Evolutionary conservation across 2,113 vertebrate species (phyloP).

Genomic region (Rostratula benghalensis): DNA sequence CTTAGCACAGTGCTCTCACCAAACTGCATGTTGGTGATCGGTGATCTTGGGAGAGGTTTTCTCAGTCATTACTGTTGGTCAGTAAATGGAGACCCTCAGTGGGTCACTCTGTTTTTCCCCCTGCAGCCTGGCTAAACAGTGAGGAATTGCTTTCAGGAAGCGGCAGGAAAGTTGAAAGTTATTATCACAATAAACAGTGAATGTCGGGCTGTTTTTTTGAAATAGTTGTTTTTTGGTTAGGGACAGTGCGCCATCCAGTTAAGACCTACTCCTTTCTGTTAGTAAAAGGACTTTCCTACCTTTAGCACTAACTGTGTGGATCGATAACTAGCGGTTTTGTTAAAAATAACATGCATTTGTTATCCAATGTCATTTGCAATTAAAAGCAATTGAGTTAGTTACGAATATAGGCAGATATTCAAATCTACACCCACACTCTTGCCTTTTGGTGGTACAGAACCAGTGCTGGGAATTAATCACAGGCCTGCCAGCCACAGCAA

Average conservation of each 20-base stretch:
- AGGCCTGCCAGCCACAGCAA: not conserved
- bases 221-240: not conserved
- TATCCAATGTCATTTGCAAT: not conserved
- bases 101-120: not conserved
- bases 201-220: not conserved
- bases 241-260: not conserved
- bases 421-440: not conserved
- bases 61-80: not conserved
- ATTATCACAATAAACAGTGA: not conserved
- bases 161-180: not conserved
- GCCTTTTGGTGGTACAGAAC: not conserved
- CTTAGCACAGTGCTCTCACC: not conserved
- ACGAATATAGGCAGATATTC: not conserved
- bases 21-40: conserved; percentile 1
- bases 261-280: not conserved
- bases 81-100: not conserved
- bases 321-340: not conserved
- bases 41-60: not conserved
- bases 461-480: not conserved
- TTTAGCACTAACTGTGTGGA: not conserved
- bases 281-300: not conserved
- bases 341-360: not conserved
- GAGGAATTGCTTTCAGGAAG: not conserved
- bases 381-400: not conserved
- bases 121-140: not conserved